Evolutionary conservation across 2,113 vertebrate genomes (phyloP).

Genomic region (Trochalopteron elliotii): DNA sequence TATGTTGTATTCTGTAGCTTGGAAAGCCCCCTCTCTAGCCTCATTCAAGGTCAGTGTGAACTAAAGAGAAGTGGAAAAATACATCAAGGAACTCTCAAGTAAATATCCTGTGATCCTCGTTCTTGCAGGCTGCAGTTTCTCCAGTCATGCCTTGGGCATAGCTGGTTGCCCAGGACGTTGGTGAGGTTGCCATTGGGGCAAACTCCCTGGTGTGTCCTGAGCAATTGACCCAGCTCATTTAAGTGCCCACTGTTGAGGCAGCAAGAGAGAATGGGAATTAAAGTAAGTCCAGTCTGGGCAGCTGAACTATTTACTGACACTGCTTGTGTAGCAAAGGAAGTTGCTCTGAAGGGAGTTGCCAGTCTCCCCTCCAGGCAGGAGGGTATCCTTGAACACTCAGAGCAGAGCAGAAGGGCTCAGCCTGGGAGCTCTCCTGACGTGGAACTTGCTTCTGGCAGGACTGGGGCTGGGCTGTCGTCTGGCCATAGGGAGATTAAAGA

Average conservation of each 20-base stretch:
- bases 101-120: neutral
- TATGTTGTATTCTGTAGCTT: neutral
- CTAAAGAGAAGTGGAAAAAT: neutral
- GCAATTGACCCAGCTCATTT: neutral
- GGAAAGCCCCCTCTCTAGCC: neutral
- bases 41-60: neutral
- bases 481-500: neutral
- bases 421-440: neutral
- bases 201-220: neutral
- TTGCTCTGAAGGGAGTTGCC: neutral
- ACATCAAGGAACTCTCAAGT: neutral
- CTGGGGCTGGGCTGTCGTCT: accelerated
- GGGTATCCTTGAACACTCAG: neutral
- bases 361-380: neutral
- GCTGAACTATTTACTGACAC: neutral
- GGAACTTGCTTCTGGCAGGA: neutral
- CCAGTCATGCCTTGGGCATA: neutral
- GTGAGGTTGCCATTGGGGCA: neutral
- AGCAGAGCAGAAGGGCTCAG: neutral
- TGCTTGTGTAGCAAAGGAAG: neutral
- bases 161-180: neutral
- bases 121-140: neutral
- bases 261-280: neutral
- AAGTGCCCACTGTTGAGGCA: neutral
- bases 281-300: neutral